Base-by-base conservation (phyloP, 2,797 vertebrate genomes). In the Tokudaia muenninki region DNA sequence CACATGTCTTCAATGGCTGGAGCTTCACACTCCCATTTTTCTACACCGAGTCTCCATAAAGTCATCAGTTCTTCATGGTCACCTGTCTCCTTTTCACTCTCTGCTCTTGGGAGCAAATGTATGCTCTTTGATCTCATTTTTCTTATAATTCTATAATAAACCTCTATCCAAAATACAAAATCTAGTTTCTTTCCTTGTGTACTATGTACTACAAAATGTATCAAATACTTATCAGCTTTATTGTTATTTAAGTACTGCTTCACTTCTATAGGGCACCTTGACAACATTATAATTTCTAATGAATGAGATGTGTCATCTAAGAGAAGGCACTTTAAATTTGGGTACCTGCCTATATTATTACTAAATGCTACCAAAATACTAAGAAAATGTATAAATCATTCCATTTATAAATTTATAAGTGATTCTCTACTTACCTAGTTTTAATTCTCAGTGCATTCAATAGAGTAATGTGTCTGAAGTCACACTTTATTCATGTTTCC, bases 1-100 rank as follows among this genome's bases (percentile, higher is more conserved):
- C 31, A 50, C 3, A 55, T 1, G 13, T 44, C 17, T 26, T 41
- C 1, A 0, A 12, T 24, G 37, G 4, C 13, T 55, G 47, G 13
- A 6, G n/a, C 6, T 78, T 77, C 6, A 57, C 12, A 26, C 57
- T 22, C 19, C 24, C 13, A 9, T 14, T 41, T 65, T 13, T 57
- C 22, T 24, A 67, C 22, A 57, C 29, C 37, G 17, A 55, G 14
- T 13, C 11, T 24, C 6, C 1, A 63, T n/a, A 10, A 75, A 17
- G 59, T 37, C 31, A 22, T 16, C 22, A 41, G 3, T 41, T 80
- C 63, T n/a, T 65, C 47, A 8, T 19, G 0, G 34, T 37, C 19
- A 41, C 57, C 55, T 75, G 1, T 24, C 67, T 70, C 9, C 8
- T 22, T 41, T 24, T 52, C 34, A 9, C 26, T 22, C 57, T 26